Percentiles rank a stretch among this genome's conserved stretches.
Evolutionary conservation across 2,888 invertebrate species (phyloP).

Genomic region (Apodemia hepburni): DNA sequence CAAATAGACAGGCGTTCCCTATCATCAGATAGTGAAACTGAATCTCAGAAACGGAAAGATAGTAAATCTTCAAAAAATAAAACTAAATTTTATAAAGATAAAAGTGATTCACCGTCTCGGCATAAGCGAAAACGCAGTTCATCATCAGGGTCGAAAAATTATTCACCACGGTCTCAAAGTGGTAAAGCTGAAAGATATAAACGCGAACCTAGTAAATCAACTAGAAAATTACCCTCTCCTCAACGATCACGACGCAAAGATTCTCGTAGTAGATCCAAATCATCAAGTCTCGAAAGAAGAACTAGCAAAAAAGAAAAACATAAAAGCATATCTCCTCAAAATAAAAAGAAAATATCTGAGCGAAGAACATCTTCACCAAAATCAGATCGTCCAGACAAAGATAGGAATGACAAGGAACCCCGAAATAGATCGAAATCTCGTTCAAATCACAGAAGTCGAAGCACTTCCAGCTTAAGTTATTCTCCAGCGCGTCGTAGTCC

Average conservation of each 20-base stretch:
- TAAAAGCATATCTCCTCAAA: conserved; percentile 43
- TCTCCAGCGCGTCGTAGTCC: conserved; percentile 85
- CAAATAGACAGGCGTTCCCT: conserved; percentile 41
- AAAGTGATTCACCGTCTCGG: conserved; percentile 38
- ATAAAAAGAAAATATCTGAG: conserved; percentile 46
- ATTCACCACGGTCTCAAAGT: conserved; percentile 37
- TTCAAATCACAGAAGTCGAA: conserved; percentile 61
- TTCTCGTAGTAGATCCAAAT: conserved; percentile 47
- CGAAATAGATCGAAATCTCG: conserved; percentile 46
- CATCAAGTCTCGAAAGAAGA: conserved; percentile 44
- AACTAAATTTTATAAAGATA: conserved; percentile 44
- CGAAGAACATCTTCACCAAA: conserved; percentile 41
- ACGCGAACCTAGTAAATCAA: conserved; percentile 41
- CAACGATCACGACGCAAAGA: conserved; percentile 34
- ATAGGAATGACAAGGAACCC: conserved; percentile 39
- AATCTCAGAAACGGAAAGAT: conserved; percentile 42
- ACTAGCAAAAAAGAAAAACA: conserved; percentile 46
- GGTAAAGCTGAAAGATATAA: conserved; percentile 43
- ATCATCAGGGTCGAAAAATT: conserved; percentile 41
- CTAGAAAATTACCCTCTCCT: conserved; percentile 44
- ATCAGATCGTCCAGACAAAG: conserved; percentile 36
- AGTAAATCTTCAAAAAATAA: conserved; percentile 42
- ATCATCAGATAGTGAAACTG: conserved; percentile 55
- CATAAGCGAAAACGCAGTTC: conserved; percentile 46
- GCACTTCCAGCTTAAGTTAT: conserved; percentile 82